Evolutionary conservation across 2,113 vertebrate species (phyloP).

Genomic region (Poecile atricapillus): DNA sequence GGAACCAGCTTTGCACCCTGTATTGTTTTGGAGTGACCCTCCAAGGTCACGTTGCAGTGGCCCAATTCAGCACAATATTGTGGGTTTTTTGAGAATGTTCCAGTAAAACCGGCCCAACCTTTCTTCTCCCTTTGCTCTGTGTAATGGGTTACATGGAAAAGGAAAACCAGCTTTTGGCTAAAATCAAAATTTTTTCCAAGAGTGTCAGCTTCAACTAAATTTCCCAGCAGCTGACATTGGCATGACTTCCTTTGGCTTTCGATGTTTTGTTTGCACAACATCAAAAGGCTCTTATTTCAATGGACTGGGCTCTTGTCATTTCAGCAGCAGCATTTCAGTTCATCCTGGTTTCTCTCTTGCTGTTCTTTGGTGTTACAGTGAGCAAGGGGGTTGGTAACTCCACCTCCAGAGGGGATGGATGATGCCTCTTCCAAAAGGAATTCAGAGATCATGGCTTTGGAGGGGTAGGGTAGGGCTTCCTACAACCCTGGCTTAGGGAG

Average conservation of each 20-base stretch:
- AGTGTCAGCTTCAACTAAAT: neutral
- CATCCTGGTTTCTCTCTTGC: neutral
- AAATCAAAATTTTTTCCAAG: neutral
- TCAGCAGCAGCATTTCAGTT: neutral
- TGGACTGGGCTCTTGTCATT: neutral
- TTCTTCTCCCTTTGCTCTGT: neutral
- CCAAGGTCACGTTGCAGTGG: neutral
- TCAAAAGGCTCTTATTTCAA: neutral
- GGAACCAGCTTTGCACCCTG: neutral
- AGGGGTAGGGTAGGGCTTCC: neutral
- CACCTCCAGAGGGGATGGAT: neutral
- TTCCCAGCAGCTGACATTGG: neutral
- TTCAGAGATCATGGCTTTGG: rapidly evolving
- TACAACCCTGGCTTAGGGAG: rapidly evolving
- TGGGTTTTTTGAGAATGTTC: neutral
- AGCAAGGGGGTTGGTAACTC: neutral
- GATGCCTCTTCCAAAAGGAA: neutral
- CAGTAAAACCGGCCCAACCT: neutral
- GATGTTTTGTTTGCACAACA: neutral
- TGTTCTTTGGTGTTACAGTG: neutral
- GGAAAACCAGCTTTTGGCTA: neutral
- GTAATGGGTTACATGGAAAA: neutral
- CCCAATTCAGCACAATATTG: neutral
- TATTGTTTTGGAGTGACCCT: neutral
- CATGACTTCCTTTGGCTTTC: conserved; percentile 5